These are phyloP conservation scores for Andrena marginata DNA, from an alignment of 2,888 invertebrate genomes.

Conservation along the genomic window DNA sequence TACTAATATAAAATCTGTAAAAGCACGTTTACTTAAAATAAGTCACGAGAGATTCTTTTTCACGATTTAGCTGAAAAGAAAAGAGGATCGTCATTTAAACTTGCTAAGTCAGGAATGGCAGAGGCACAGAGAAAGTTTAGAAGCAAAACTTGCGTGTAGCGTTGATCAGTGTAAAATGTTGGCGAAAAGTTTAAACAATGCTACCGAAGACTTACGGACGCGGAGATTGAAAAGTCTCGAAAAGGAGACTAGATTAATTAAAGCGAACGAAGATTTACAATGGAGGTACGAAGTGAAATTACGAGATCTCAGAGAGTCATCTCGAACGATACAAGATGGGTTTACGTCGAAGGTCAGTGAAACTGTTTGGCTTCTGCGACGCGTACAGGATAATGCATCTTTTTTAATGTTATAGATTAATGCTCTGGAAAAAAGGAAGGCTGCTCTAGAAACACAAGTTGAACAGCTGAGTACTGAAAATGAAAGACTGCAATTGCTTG, in stretches of 20 bases:
- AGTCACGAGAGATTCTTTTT: constrained; percentile 7
- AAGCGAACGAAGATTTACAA: constrained; percentile 88
- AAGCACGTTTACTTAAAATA: not conserved
- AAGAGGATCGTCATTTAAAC: constrained; percentile 86
- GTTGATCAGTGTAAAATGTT: constrained; percentile 88
- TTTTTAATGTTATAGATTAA: constrained; percentile 51
- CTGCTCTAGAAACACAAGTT: constrained; percentile 73
- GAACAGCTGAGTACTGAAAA: constrained; percentile 78
- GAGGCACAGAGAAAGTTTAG: constrained; percentile 86
- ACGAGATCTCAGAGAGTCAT: constrained; percentile 87
- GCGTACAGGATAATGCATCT: not conserved
- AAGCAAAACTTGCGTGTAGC: constrained; percentile 87
- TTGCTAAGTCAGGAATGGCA: constrained; percentile 87
- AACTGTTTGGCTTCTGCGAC: not conserved
- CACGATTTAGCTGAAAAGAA: constrained; percentile 86
- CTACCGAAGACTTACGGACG: constrained; percentile 87
- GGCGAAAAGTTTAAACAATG: constrained; percentile 87
- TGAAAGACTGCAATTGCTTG: constrained; percentile 72
- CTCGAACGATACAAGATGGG: constrained; percentile 87
- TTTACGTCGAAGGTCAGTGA: constrained; percentile 86
- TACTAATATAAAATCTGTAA: not conserved
- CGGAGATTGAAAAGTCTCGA: constrained; percentile 86
- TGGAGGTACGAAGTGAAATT: constrained; percentile 87
- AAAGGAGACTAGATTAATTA: constrained; percentile 86
- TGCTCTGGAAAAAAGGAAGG: constrained; percentile 76